Base-by-base conservation (phyloP, 2,888 invertebrate genomes). In the Spicauda simplicius region DNA sequence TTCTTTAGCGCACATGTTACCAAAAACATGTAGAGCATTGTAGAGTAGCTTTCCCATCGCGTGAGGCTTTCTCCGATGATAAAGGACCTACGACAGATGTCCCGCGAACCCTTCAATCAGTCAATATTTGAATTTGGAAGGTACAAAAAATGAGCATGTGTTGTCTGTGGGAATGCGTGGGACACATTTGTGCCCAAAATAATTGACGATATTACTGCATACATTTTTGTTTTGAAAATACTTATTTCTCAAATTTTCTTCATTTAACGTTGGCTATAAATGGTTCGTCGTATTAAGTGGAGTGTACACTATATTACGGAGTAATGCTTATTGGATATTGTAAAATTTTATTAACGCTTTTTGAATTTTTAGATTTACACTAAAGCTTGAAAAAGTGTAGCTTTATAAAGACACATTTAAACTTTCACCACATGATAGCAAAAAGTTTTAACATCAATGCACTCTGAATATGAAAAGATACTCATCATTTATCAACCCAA, bases 41-140 rank as follows among this genome's bases (percentile, higher is more conserved):
- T 58, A 66, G 70, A 73, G 76, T 71, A 25, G 59, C 77, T 80
- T 79, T 80, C 77, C 72, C 79, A 77, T 77, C 79, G 83, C 84
- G 82, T 80, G 84, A 76, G 79, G 85, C 90, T 90, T 90, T 90
- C 82, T 78, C 79, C 54, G 57, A 65, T 58, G 57, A 78, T 79
- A 79, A 80, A 83, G 76, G 80, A 73, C 67, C 75, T 73, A 71
- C 84, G 87, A 87, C 92, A 92, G 91, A 90, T 91, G 92, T 85
- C 83, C 77, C 77, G 71, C 76, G 79, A 87, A 88, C 91, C 91
- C 91, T 90, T 92, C 92, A 91, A 91, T 92, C 90, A 90, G 87
- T 88, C 90, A 90, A 90, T 91, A 91, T 91, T 91, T 91, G 89
- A 88, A 88, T 88, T 87, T 76, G 71, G 76, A 37, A 66, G 60